A percentile compares a stretch with the other conserved stretches of the same genome.
Conservation (phyloP, 1,140 invertebrate genomes). For the Drosophila erecta region DNA sequence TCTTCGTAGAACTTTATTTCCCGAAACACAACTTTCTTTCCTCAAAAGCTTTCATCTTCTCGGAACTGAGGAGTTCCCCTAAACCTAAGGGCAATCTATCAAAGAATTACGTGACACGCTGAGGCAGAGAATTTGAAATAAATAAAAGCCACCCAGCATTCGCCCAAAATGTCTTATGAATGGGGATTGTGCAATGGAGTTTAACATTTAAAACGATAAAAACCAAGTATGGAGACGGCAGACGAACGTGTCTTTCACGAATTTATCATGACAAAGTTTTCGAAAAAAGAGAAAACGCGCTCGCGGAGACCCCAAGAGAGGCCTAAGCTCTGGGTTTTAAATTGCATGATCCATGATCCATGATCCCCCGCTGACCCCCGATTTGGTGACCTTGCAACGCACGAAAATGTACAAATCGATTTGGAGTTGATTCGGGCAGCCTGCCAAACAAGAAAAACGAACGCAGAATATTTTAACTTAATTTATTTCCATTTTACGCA, state of each 20-base stretch:
- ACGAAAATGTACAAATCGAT: slow-evolving; percentile 65
- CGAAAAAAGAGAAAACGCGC: slow-evolving; percentile 10
- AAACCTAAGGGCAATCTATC: slow-evolving; percentile 3
- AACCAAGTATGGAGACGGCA: slow-evolving; percentile 7
- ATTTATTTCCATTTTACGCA: slow-evolving; percentile 76
- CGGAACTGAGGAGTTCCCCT: neutral
- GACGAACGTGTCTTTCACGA: slow-evolving; percentile 43
- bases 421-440: slow-evolving; percentile 47
- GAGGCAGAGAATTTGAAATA: slow-evolving; percentile 3
- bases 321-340: slow-evolving; percentile 32
- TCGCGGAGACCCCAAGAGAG: slow-evolving; percentile 12
- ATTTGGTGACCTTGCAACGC: slow-evolving; percentile 69
- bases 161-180: slow-evolving; percentile 32
- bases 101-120: slow-evolving; percentile 43
- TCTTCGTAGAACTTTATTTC: neutral
- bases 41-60: slow-evolving; percentile 17
- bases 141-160: slow-evolving; percentile 9
- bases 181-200: slow-evolving; percentile 24
- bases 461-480: slow-evolving; percentile 79
- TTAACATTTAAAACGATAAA: slow-evolving; percentile 18
- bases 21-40: slow-evolving; percentile 19
- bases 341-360: slow-evolving; percentile 29
- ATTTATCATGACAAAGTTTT: slow-evolving; percentile 18
- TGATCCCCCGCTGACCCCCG: slow-evolving; percentile 1
- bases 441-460: slow-evolving; percentile 71